phyloP scores from a whole-genome alignment of 2,888 invertebrate species.

The Plusia festucae region DNA sequence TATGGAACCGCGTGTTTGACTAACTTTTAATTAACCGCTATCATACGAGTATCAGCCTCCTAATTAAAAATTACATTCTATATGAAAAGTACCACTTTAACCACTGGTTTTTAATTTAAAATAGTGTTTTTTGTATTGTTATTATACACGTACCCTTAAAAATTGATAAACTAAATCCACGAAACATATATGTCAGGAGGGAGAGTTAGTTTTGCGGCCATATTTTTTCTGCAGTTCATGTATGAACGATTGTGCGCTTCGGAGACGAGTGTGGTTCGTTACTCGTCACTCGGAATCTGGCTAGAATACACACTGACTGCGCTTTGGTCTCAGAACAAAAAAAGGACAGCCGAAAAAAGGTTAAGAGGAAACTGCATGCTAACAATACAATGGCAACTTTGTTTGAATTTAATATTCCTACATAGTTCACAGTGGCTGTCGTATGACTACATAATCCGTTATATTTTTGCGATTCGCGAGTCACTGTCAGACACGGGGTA shows the following conservation, averaged over 20 bases:
- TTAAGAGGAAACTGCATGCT: not conserved
- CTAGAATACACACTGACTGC: constrained; percentile 62
- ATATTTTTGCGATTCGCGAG: constrained; percentile 54
- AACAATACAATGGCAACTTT: constrained; percentile 1
- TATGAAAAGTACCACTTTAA: not conserved
- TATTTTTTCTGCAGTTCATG: constrained; percentile 39
- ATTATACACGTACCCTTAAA: not conserved
- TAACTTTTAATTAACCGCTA: constrained; percentile 38
- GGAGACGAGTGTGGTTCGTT: constrained; percentile 75
- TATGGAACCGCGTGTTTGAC: constrained; percentile 15
- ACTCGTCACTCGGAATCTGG: constrained; percentile 65
- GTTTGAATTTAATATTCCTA: constrained; percentile 6
- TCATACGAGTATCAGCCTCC: constrained; percentile 10
- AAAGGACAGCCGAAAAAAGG: constrained; percentile 20
- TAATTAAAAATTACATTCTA: constrained; percentile 32
- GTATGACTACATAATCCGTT: constrained; percentile 29
- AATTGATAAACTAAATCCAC: not conserved
- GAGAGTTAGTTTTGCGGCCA: not conserved
- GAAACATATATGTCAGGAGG: not conserved
- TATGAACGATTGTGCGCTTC: constrained; percentile 34
- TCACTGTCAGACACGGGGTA: constrained; percentile 66
- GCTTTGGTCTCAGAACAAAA: constrained; percentile 34
- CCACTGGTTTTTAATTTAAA: not conserved
- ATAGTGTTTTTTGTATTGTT: not conserved
- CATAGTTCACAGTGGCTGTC: not conserved